Evolutionary conservation across 2,888 invertebrate species (phyloP).

Genomic region (Drosophila rellima): DNA sequence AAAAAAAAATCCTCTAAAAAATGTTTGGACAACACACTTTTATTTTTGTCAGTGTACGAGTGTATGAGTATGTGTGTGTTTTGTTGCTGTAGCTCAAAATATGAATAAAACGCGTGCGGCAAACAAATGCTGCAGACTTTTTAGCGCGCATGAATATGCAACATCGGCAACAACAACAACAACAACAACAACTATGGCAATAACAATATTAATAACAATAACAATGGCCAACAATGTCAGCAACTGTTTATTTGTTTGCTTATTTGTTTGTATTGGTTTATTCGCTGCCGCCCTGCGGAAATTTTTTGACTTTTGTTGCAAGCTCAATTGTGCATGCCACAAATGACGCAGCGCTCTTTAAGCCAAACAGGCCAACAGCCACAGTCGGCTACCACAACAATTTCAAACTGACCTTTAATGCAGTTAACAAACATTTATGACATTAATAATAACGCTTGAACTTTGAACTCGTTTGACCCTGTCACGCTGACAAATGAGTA

Average conservation of each 20-base stretch:
- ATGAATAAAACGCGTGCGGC: slow-evolving; percentile 30
- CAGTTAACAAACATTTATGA: slow-evolving; percentile 10
- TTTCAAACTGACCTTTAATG: slow-evolving; percentile 22
- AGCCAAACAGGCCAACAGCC: slow-evolving; percentile 22
- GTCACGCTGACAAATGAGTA: not conserved
- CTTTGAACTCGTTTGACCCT: not conserved
- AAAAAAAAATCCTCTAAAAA: too few species aligned
- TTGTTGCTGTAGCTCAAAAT: slow-evolving; percentile 14
- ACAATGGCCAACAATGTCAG: slow-evolving; percentile 35
- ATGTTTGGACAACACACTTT: too few species aligned
- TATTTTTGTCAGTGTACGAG: not conserved
- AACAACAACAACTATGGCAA: slow-evolving; percentile 13
- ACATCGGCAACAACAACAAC: slow-evolving; percentile 13
- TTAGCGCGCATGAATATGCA: slow-evolving; percentile 57
- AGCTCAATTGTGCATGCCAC: slow-evolving; percentile 53
- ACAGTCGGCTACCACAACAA: not conserved
- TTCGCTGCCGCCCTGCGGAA: slow-evolving; percentile 34
- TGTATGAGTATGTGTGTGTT: not conserved
- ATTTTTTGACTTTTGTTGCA: slow-evolving; percentile 49
- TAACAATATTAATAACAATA: slow-evolving; percentile 3
- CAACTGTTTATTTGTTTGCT: slow-evolving; percentile 27
- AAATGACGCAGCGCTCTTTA: slow-evolving; percentile 29
- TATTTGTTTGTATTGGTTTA: slow-evolving; percentile 30
- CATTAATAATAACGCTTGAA: not conserved
- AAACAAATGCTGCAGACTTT: slow-evolving; percentile 54